Evolutionary conservation across 1,140 invertebrate genomes (phyloP).

Genomic region (Heliconius eleuchia): DNA sequence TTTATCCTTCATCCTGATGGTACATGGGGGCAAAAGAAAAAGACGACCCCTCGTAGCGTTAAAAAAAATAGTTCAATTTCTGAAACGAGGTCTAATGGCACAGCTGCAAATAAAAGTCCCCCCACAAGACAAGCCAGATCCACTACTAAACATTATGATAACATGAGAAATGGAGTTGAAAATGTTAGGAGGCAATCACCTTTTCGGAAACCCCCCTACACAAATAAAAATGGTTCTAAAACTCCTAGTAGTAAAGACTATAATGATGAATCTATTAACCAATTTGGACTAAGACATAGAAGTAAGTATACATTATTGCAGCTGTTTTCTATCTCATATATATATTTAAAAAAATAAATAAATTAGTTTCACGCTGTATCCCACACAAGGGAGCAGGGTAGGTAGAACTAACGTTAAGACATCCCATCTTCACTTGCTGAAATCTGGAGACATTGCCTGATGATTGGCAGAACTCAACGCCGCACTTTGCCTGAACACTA

Average conservation of each 20-base stretch:
- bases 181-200: constrained; percentile 42
- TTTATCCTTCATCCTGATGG: constrained; percentile 35
- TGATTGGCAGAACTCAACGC: too few species aligned
- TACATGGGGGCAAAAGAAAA: constrained; percentile 49
- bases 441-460: too few species aligned
- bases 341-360: background rate
- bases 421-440: too few species aligned
- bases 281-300: constrained; percentile 58
- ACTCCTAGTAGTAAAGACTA: constrained; percentile 53
- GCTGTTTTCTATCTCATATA: background rate
- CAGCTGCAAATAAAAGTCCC: constrained; percentile 41
- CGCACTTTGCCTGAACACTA: too few species aligned
- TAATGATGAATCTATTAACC: constrained; percentile 41
- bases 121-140: constrained; percentile 41
- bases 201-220: constrained; percentile 46
- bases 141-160: constrained; percentile 37
- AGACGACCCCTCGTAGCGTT: constrained; percentile 38
- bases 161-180: constrained; percentile 36
- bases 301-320: constrained; percentile 46
- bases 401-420: too few species aligned
- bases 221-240: constrained; percentile 53
- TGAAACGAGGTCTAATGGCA: constrained; percentile 43
- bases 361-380: background rate
- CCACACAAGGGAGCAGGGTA: too few species aligned
- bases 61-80: constrained; percentile 45